phyloP scores from a whole-genome alignment of 2,797 vertebrate species.

The Anguilla anguilla region DNA sequence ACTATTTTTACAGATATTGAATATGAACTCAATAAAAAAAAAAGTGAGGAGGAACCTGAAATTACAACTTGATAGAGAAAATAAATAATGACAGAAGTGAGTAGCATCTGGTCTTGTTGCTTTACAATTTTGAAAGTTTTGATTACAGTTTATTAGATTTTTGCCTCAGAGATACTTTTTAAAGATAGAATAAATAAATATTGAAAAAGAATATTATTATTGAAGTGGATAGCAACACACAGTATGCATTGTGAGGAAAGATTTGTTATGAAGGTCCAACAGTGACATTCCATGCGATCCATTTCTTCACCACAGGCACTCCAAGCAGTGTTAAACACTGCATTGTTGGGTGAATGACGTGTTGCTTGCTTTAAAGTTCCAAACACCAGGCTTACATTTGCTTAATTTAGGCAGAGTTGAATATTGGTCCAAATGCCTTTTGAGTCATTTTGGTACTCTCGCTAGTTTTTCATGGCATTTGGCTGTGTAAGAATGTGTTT shows the following conservation, averaged over 20 bases:
- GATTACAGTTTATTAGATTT: slow-evolving; percentile 52
- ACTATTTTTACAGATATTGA: slow-evolving; percentile 60
- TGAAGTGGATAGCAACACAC: not conserved
- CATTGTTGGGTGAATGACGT: not conserved
- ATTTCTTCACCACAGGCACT: not conserved
- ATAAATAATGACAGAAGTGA: slow-evolving; percentile 39
- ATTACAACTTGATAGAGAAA: slow-evolving; percentile 26
- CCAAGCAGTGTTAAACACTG: not conserved
- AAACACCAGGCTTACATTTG: not conserved
- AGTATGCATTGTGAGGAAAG: not conserved
- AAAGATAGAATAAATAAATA: slow-evolving; percentile 23
- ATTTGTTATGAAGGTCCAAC: not conserved
- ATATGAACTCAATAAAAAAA: slow-evolving; percentile 43
- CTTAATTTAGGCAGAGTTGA: not conserved
- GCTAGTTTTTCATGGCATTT: not conserved
- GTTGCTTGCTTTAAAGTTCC: not conserved
- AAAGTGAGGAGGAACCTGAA: slow-evolving; percentile 35
- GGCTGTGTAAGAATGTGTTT: slow-evolving; percentile 11
- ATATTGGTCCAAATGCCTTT: slow-evolving; percentile 5
- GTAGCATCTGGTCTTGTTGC: slow-evolving; percentile 51
- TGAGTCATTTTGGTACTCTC: not conserved
- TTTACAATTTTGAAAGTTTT: slow-evolving; percentile 53
- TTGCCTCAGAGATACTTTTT: slow-evolving; percentile 50
- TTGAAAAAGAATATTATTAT: slow-evolving; percentile 15
- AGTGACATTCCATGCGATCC: not conserved